These are phyloP conservation scores for Euzetes globulus DNA, from an alignment of 2,888 invertebrate genomes.

Conservation along the genomic window DNA sequence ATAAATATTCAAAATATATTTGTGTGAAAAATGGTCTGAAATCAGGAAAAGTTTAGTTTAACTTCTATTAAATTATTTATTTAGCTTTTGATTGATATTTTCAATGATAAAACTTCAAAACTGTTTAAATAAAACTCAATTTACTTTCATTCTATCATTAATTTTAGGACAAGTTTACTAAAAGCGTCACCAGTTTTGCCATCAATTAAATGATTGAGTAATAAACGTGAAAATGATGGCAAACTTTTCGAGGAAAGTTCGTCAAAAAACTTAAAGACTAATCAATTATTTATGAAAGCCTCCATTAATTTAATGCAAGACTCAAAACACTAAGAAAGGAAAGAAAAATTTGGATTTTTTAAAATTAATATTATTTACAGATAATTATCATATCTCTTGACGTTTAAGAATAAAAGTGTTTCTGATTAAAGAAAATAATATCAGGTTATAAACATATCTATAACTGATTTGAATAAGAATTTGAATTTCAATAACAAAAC, in stretches of 20 bases:
- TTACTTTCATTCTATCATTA: background rate
- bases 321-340: too few relatives aligned
- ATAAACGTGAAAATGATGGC: background rate
- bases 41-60: background rate
- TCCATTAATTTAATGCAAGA: background rate
- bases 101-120: background rate
- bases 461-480: too few relatives aligned
- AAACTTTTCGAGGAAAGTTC: background rate
- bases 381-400: too few relatives aligned
- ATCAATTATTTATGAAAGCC: background rate
- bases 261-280: background rate
- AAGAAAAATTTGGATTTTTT: too few relatives aligned
- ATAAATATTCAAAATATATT: background rate
- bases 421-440: too few relatives aligned
- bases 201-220: slow-evolving; percentile 6
- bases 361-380: too few relatives aligned
- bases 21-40: too few relatives aligned
- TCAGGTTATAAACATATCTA: too few relatives aligned
- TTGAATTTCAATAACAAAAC: too few relatives aligned
- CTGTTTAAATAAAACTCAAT: background rate
- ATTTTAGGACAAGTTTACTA: background rate
- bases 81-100: background rate
- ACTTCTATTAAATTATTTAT: background rate
- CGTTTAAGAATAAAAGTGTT: too few relatives aligned
- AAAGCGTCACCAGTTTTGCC: background rate